These are phyloP conservation scores for Gibbula magus DNA, from an alignment of 2,888 invertebrate species.

Conservation along the genomic window DNA sequence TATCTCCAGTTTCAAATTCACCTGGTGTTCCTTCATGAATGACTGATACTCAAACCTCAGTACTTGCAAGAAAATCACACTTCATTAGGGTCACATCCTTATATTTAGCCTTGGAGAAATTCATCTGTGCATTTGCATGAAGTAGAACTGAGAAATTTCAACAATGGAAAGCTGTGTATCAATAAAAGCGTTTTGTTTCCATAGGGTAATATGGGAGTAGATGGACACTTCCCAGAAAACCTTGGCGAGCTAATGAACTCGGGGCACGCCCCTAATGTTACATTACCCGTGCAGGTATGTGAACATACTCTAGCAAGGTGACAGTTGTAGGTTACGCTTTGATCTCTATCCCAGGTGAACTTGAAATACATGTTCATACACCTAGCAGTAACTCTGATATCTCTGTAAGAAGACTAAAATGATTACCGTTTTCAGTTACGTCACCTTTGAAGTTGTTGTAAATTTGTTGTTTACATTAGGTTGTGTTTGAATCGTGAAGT, in stretches of 20 bases:
- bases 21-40: background rate
- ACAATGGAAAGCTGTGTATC: background rate
- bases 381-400: background rate
- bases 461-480: conserved; percentile 6
- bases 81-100: background rate
- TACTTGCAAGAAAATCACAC: background rate
- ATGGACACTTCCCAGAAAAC: conserved; percentile 77
- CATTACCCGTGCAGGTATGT: conserved; percentile 80
- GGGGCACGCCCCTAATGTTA: conserved; percentile 91
- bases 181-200: conserved; percentile 28
- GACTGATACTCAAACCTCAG: background rate
- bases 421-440: background rate
- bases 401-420: too few species aligned
- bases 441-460: conserved; percentile 4
- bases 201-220: conserved; percentile 48
- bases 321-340: background rate
- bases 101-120: background rate
- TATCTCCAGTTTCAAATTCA: conserved; percentile 13
- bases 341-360: conserved; percentile 16
- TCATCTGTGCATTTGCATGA: background rate
- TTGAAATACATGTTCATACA: conserved; percentile 15
- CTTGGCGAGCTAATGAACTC: conserved; percentile 90
- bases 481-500: conserved; percentile 7
- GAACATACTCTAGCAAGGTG: background rate
- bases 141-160: background rate